These are phyloP conservation scores for Eueides isabella DNA, from an alignment of 1,140 invertebrate genomes.

Conservation along the genomic window DNA sequence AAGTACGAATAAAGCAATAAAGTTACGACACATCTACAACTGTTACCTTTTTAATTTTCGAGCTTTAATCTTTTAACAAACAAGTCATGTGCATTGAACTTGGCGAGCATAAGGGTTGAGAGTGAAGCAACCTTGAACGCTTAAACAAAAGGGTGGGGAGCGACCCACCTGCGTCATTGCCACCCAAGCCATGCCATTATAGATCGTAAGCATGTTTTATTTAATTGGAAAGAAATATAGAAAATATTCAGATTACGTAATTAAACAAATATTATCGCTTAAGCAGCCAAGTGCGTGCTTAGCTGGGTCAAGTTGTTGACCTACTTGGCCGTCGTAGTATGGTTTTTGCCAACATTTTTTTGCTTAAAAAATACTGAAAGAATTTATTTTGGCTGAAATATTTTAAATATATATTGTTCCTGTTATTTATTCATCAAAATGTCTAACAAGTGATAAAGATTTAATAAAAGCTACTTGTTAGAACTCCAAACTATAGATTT, in stretches of 20 bases:
- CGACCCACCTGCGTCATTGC: slow-evolving; percentile 20
- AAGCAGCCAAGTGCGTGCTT: background rate
- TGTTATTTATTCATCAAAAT: background rate
- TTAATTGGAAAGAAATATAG: background rate
- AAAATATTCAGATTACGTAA: background rate
- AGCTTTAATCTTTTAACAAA: slow-evolving; percentile 21
- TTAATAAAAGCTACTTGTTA: background rate
- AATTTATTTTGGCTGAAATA: too few species aligned
- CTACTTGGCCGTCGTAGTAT: slow-evolving; percentile 3
- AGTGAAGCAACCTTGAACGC: slow-evolving; percentile 46
- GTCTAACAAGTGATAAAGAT: too few species aligned
- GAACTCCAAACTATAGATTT: background rate
- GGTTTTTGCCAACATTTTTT: background rate
- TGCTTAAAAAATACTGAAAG: too few species aligned
- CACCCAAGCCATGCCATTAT: slow-evolving; percentile 23
- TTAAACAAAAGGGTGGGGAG: slow-evolving; percentile 40
- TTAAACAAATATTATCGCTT: background rate
- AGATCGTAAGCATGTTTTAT: slow-evolving; percentile 13
- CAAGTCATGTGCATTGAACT: slow-evolving; percentile 37
- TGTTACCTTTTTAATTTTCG: background rate
- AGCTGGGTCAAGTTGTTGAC: slow-evolving; percentile 10
- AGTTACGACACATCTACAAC: background rate
- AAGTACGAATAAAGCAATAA: background rate
- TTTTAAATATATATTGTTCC: too few species aligned
- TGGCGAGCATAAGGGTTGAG: slow-evolving; percentile 38